These are phyloP conservation scores for Panthera uncia DNA, from an alignment of 2,113 vertebrate genomes.

Conservation along the genomic window DNA sequence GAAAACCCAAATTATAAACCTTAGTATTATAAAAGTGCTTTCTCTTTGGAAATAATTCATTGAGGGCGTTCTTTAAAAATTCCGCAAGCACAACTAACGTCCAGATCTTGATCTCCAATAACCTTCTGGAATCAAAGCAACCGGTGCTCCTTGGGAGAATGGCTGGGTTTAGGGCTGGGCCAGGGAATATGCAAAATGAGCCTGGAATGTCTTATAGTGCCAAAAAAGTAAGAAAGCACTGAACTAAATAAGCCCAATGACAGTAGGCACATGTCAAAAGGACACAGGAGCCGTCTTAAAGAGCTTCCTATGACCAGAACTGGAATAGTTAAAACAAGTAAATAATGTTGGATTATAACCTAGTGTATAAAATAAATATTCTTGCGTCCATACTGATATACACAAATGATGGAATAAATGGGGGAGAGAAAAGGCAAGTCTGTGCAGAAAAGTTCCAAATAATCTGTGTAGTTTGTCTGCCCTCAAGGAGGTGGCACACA, in stretches of 20 bases:
- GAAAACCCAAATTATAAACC: background rate
- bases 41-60: background rate
- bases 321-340: background rate
- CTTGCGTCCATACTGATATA: no score
- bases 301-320: background rate
- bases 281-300: background rate
- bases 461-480: background rate
- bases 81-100: background rate
- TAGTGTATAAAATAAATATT: background rate
- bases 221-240: background rate
- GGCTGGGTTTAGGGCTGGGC: rapidly evolving
- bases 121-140: background rate
- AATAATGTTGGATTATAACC: background rate
- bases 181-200: background rate
- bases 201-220: background rate
- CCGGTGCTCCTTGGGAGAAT: background rate
- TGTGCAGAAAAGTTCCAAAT: background rate
- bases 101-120: background rate
- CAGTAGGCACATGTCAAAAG: background rate
- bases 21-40: background rate
- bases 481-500: background rate
- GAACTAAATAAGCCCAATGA: background rate
- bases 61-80: background rate
- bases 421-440: background rate
- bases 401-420: background rate